These are phyloP conservation scores for Brenthis hecate DNA, from an alignment of 2,888 invertebrate genomes.

Conservation along the genomic window DNA sequence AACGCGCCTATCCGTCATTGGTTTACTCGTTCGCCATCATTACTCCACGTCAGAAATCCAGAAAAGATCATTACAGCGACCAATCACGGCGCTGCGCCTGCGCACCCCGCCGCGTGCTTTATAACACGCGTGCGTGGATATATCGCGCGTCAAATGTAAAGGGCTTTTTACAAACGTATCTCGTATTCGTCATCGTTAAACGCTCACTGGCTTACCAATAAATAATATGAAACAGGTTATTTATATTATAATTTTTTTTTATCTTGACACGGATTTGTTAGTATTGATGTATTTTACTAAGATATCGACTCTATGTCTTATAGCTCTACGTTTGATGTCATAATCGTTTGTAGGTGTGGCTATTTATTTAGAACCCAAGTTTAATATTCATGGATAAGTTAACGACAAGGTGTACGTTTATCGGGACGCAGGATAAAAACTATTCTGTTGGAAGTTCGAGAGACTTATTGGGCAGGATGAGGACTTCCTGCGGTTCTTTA, in stretches of 20 bases:
- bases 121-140: constrained; percentile 71
- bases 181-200: constrained; percentile 80
- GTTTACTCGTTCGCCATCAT: constrained; percentile 66
- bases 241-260: constrained; percentile 49
- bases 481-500: constrained; percentile 40
- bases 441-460: constrained; percentile 38
- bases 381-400: constrained; percentile 62
- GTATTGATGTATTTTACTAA: constrained; percentile 63
- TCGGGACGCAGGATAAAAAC: constrained; percentile 36
- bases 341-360: not conserved
- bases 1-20: constrained; percentile 79
- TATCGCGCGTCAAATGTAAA: constrained; percentile 76
- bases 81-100: constrained; percentile 69
- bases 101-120: constrained; percentile 78
- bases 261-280: constrained; percentile 76
- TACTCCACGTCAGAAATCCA: constrained; percentile 66
- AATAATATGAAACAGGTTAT: constrained; percentile 74
- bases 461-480: constrained; percentile 42
- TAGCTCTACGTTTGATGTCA: constrained; percentile 42
- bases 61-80: constrained; percentile 64
- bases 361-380: constrained; percentile 48
- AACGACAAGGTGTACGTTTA: constrained; percentile 42
- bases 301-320: constrained; percentile 53
- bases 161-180: constrained; percentile 75
- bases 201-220: constrained; percentile 59